A percentile compares a stretch with the other conserved stretches of the same genome.
Conservation (phyloP, 2,888 invertebrate species). For the Torymus tubicola region DNA sequence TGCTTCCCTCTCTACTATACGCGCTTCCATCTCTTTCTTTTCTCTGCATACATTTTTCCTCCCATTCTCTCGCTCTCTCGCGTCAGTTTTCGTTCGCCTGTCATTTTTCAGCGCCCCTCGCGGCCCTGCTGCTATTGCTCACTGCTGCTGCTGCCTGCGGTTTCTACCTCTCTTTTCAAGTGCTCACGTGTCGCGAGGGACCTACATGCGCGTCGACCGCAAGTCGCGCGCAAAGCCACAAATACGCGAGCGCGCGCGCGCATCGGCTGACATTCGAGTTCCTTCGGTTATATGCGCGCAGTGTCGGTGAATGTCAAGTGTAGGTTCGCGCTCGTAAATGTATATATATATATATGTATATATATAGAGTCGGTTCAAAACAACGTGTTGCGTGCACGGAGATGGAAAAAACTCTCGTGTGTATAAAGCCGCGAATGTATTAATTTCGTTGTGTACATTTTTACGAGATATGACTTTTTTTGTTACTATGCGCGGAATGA, state of each 20-base stretch:
- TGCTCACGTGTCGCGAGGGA: slow-evolving; percentile 5
- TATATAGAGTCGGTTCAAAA: no score
- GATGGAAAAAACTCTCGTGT: no score
- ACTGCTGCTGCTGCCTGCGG: neutral
- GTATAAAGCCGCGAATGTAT: no score
- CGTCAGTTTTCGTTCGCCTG: slow-evolving; percentile 4
- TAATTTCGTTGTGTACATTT: no score
- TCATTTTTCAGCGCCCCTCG: neutral
- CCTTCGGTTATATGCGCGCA: neutral
- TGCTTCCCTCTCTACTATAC: no score
- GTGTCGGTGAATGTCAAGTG: slow-evolving; percentile 16
- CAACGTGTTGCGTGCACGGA: no score
- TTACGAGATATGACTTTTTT: no score
- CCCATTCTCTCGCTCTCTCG: neutral
- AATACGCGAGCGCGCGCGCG: neutral
- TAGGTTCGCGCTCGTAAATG: neutral
- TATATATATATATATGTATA: no score
- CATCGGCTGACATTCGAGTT: slow-evolving; percentile 9
- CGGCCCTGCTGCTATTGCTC: neutral
- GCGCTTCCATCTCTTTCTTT: no score
- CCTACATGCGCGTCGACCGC: slow-evolving; percentile 15
- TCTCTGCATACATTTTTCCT: no score
- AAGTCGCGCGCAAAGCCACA: slow-evolving; percentile 14
- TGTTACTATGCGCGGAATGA: no score
- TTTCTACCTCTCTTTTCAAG: slow-evolving; percentile 12